These are phyloP conservation scores for Cataglyphis rosenhaueri DNA, from an alignment of 2,888 invertebrate genomes.

Conservation along the genomic window DNA sequence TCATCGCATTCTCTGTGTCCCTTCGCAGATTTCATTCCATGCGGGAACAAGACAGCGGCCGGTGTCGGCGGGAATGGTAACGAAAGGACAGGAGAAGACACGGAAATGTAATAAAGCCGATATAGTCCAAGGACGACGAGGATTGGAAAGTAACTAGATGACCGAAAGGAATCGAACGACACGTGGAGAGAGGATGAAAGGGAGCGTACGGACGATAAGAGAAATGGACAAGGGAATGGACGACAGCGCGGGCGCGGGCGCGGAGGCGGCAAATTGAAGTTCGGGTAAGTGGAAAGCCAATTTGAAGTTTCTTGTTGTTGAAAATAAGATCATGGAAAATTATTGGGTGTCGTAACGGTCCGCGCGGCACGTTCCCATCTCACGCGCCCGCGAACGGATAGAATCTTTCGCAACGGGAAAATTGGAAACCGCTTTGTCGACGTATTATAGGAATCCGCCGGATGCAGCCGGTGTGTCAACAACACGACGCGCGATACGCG, in stretches of 20 bases:
- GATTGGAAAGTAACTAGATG: constrained; percentile 69
- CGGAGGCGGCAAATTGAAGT: constrained; percentile 65
- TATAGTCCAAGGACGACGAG: constrained; percentile 56
- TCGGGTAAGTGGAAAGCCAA: constrained; percentile 72
- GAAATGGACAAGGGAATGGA: background rate
- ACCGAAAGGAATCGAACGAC: constrained; percentile 56
- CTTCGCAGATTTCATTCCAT: constrained; percentile 61
- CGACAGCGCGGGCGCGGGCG: constrained; percentile 36
- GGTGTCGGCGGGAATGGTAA: constrained; percentile 11
- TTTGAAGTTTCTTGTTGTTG: constrained; percentile 66
- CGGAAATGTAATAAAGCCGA: constrained; percentile 70
- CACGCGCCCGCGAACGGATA: constrained; percentile 13
- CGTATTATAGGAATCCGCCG: constrained; percentile 8
- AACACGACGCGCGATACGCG: background rate
- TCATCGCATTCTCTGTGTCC: background rate
- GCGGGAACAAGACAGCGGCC: constrained; percentile 41
- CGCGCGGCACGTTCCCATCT: constrained; percentile 33
- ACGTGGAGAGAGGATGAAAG: constrained; percentile 50
- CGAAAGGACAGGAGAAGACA: constrained; percentile 54
- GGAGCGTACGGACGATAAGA: constrained; percentile 46
- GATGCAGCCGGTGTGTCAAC: constrained; percentile 19
- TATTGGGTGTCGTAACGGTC: constrained; percentile 60
- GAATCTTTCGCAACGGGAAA: constrained; percentile 34
- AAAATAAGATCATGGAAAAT: constrained; percentile 69
- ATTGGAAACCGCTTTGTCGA: constrained; percentile 49